Base-by-base conservation (phyloP, 2,113 vertebrate genomes). In the Oreochromis niloticus region DNA sequence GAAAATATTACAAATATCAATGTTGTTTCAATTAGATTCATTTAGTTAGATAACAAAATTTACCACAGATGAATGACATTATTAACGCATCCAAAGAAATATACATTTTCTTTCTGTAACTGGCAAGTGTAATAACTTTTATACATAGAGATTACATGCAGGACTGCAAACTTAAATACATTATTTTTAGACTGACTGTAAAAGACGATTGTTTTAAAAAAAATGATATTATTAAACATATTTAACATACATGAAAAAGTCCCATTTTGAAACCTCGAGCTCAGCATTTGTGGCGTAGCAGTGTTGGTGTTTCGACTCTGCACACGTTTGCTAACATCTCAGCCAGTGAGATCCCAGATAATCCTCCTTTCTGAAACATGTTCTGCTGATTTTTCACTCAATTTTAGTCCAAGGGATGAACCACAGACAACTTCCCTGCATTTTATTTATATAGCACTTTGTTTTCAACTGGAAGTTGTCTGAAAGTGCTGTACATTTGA, bases 371-470 rank as follows among this genome's bases (percentile, higher is more conserved):
- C 11, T 57, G 55, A 27, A 57, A 57, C 55, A 57, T 57, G 13
- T 14, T 2, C 0, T 52, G 1, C 2, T 57, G 13, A 22, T 27
- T 57, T 57, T 57, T 27, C 22, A 57, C 55, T 27, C 6, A 0
- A 27, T 56, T 56, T 56, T 22, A 56, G 22, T 56, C 54, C 54
- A 24, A 56, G 2, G 54, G 54, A 56, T 6, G 11, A 55, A 22
- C 52, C 52, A 55, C 54, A 55, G 54, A 55, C 54, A 24, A 24
- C 54, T 0, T 55, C 54, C 24, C 1, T 55, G 3, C 5, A n/a
- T 10, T 2, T 54, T 54, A n/a, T 54, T n/a, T n/a, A 54, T 54
- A 54, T 54, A 0, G 3, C 50, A 54, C 50, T 54, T 52, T 27
- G 27, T 27, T 27, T 27, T 27, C 27, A 27, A 27, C 27, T 27